Percentiles rank a stretch among this genome's conserved stretches.
Evolutionary conservation across 2,113 vertebrate genomes (phyloP).

Genomic region (Chaenocephalus aceratus): DNA sequence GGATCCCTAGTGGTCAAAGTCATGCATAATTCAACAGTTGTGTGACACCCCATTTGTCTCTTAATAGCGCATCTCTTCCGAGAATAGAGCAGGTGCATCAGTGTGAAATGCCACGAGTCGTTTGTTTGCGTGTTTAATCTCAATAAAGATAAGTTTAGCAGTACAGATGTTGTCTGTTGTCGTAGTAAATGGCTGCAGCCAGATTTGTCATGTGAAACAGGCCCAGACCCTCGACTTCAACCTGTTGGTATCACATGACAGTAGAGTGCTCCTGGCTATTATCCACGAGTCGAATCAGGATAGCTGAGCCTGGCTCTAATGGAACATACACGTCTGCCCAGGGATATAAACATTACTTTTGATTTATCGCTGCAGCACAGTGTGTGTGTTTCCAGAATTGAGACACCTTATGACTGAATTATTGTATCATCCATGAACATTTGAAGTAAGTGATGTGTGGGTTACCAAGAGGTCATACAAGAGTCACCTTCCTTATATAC

Average conservation of each 20-base stretch:
- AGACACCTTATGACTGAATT: background rate
- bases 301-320: conserved; percentile 29
- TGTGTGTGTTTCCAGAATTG: background rate
- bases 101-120: background rate
- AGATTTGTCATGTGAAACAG: conserved; percentile 34
- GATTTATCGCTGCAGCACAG: background rate
- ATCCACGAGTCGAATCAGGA: conserved; percentile 26
- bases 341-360: conserved; percentile 20
- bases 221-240: conserved; percentile 17
- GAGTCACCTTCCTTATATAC: background rate
- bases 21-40: conserved; percentile 67
- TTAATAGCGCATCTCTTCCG: conserved; percentile 20
- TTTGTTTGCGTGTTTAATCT: conserved; percentile 14
- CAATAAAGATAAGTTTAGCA: background rate
- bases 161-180: conserved; percentile 30
- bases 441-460: background rate
- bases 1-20: conserved; percentile 35
- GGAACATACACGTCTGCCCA: conserved; percentile 1
- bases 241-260: conserved; percentile 35
- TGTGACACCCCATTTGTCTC: conserved; percentile 38
- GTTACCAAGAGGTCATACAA: background rate
- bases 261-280: conserved; percentile 35
- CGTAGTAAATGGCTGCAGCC: conserved; percentile 26
- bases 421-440: background rate
- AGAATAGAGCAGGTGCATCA: conserved; percentile 21